Base-by-base conservation (phyloP, 2,888 invertebrate species). In the Coelinius sp. region DNA sequence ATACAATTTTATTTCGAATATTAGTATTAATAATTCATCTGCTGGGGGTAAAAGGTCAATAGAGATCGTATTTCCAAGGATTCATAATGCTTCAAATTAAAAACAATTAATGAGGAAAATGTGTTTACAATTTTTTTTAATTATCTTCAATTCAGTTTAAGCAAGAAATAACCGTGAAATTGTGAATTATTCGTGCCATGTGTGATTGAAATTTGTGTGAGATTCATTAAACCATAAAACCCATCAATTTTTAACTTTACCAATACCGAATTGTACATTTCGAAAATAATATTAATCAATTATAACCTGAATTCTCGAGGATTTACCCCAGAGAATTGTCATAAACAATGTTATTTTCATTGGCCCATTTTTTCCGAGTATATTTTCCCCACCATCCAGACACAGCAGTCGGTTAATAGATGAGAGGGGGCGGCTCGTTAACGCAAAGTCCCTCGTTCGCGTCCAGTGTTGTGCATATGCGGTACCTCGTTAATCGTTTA, bases 401-500 rank as follows among this genome's bases (percentile, higher is more conserved):
- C n/a, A 20, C 59, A 59, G 59, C 59, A 59, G 59, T 20, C 27
- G 59, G 59, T 35, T 59, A 59, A 63, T 63, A 64, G 52, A 56
- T 56, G 64, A 31, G 31, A 35, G 53, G 35, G 59, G 59, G 53
- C 46, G 14, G 70, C 63, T 73, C 73, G 75, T 75, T 76, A 76
- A 74, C 74, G 72, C 56, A 73, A 78, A 78, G 73, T 78, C 75
- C 46, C 75, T 76, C 75, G 72, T 73, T 71, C 70, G 65, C 73
- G 70, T 77, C 56, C 63, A 70, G 64, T 62, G 64, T 72, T 31
- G 20, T 64, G 56, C 53, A 64, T 68, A 72, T 64, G 63, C 38
- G 25, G 35, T 12, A n/a, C 62, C 71, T 71, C 71, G 74, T 77
- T 77, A 76, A 77, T 76, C 74, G 73, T 74, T 77, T 76, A 77